Evolutionary conservation across 1,140 invertebrate genomes (phyloP), one percentile per base, ranked within the genome.

Genomic region (Cyclargus thomasi): DNA sequence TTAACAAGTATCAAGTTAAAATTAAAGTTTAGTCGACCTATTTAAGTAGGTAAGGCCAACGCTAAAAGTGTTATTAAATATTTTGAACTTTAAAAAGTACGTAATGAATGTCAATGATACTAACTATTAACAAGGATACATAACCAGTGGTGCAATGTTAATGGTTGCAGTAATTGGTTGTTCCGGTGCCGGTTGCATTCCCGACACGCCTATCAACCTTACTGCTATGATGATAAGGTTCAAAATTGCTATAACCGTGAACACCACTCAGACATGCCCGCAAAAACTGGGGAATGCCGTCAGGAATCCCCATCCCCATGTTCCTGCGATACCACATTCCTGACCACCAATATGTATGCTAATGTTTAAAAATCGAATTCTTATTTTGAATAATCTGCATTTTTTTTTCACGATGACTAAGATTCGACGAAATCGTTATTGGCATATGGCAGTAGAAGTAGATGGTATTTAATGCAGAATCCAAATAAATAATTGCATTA

Each of bases 281-380:
- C 72, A 78, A 64, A 67, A 62, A 73, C 67, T 55, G 64, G 76
- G 73, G 77, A 82, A 85, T 85, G 79, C 69, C 63, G 79, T 81
- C 62, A 70, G 77, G 80, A 80, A 83, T 83, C 72, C 72, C 57
- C 65, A 68, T 36, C 70, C 68, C 57, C 67, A 67, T 72, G 75
- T 81, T 80, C 73, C 71, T 73, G 71, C 47, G 11, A 22, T 53
- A 65, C 21, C 22, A n/a, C n/a, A 53, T 53, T 47, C 17, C 39
- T 22, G 39, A 0, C 11, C 14, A 47, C 39, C 39, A 47, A 47
- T 47, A 14, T 47, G 39, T 47, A 47, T 47, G 39, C 39, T 14
- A 47, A 47, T 47, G 39, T 14, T 39, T 39, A 47, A 47, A 47
- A 47, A 29, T 29, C 29, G 29, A 29, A 8, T 29, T 29, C 29